phyloP scores from a whole-genome alignment of 2,888 invertebrate genomes.

The Drosophila cognata region DNA sequence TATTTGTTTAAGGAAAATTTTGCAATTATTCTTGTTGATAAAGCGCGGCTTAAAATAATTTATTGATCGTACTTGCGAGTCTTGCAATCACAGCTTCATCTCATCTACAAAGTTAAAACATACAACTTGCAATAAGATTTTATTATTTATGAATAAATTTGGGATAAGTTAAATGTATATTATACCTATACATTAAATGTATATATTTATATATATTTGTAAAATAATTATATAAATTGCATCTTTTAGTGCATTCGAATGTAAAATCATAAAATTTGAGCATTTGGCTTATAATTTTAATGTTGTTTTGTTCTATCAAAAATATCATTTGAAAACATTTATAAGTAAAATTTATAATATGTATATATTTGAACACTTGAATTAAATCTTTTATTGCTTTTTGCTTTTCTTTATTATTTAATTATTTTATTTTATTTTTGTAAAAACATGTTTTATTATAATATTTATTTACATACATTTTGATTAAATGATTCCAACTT shows the following conservation, averaged over 20 bases:
- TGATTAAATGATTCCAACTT: not conserved
- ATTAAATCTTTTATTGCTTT: no score
- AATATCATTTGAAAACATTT: no score
- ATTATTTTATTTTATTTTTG: not conserved
- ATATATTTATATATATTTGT: no score
- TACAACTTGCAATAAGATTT: not conserved
- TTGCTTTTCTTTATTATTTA: not conserved
- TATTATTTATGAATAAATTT: not conserved
- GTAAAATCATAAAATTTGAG: not conserved
- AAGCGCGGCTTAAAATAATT: constrained; percentile 5
- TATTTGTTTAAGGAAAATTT: constrained; percentile 24
- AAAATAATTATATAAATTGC: not conserved
- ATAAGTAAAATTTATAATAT: no score
- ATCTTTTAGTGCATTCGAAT: not conserved
- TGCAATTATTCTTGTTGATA: constrained; percentile 33
- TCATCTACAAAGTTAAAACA: not conserved
- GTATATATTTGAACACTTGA: no score
- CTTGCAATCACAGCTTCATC: not conserved
- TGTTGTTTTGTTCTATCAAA: no score
- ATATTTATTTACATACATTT: not conserved
- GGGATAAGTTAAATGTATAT: not conserved
- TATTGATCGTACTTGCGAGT: constrained; percentile 16
- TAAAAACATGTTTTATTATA: not conserved
- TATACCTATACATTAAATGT: not conserved
- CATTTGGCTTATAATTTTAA: not conserved